Evolutionary conservation across 2,888 invertebrate species (phyloP).

Genomic region (Pycnomerus fuliginosus): DNA sequence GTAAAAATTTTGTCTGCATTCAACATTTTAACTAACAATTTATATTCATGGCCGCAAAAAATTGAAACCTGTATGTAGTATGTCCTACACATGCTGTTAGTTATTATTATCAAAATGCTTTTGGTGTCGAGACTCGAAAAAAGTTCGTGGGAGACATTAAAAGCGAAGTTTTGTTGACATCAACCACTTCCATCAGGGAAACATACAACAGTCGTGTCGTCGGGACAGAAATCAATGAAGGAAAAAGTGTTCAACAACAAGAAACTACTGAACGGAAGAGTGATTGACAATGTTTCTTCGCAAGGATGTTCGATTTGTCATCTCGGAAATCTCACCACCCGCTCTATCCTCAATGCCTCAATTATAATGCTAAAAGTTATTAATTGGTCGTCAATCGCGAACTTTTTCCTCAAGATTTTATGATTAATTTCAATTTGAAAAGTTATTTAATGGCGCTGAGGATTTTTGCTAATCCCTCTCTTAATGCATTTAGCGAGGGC

Average conservation of each 20-base stretch:
- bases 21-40: slow-evolving; percentile 7
- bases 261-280: slow-evolving; percentile 38
- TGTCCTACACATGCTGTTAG: slow-evolving; percentile 10
- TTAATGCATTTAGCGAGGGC: slow-evolving; percentile 13
- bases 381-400: slow-evolving; percentile 20
- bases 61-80: background rate
- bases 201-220: slow-evolving; percentile 30
- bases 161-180: slow-evolving; percentile 43
- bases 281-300: slow-evolving; percentile 32
- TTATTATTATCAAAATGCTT: background rate
- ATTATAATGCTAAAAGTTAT: slow-evolving; percentile 16
- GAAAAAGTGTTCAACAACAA: slow-evolving; percentile 35
- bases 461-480: slow-evolving; percentile 11
- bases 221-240: slow-evolving; percentile 25
- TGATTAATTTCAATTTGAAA: slow-evolving; percentile 20
- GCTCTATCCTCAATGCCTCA: background rate
- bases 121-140: slow-evolving; percentile 13
- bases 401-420: slow-evolving; percentile 8
- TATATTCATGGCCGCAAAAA: slow-evolving; percentile 6
- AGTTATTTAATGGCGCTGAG: slow-evolving; percentile 6
- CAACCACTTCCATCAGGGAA: slow-evolving; percentile 34
- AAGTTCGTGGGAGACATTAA: slow-evolving; percentile 28
- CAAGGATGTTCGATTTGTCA: slow-evolving; percentile 26
- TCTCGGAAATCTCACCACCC: slow-evolving; percentile 22
- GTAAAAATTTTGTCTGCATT: slow-evolving; percentile 8